Base-by-base conservation (phyloP, 2,113 vertebrate genomes). In the Chamaetylas fuelleborni region DNA sequence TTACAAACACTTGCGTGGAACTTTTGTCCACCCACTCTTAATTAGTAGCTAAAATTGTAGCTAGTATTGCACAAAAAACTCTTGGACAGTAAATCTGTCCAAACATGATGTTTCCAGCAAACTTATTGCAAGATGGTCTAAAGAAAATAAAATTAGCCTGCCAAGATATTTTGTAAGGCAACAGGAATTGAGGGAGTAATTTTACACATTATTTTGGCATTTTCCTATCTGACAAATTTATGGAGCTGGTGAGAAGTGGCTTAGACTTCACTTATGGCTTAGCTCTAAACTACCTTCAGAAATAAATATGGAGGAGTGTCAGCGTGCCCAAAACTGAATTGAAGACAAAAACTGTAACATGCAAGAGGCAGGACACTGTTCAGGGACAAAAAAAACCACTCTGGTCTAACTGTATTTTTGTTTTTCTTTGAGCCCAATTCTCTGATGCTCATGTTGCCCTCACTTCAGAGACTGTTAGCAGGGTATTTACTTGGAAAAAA, bases 101-200 rank as follows among this genome's bases (percentile, higher is more conserved):
- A 88, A 82, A 54, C 10, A 53, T 28, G 8, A 47, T 43, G 24
- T 86, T 86, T 92, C 80, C 69, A 91, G 34, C 12, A 77, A 93
- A 80, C 10, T 83, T 78, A 20, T 67, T 95, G 69, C 38, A 81
- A 71, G 45, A 78, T 74, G 26, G 5, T 79, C 53, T 84, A 64
- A 84, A 89, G 77, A 89, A 88, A 94, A 84, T 34, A 74, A 66
- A 83, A 67, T 86, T 28, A 50, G 8, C 3, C 25, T 86, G 83
- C 81, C 91, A 92, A 90, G 45, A 40, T 81, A n/a, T 74, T 95
- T 86, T 83, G 33, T 88, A 84, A 95, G 73, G 53, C 77, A 64
- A 26, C 28, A 81, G 67, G 72, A 93, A 92, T 28, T 58, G 72
- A 51, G 34, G 28, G 69, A 89, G 69, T 79, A 62, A 61, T 57